Evolutionary conservation across 1,140 invertebrate genomes (phyloP), one percentile per base, ranked within the genome.

Genomic region (Branchinecta lindahli): DNA sequence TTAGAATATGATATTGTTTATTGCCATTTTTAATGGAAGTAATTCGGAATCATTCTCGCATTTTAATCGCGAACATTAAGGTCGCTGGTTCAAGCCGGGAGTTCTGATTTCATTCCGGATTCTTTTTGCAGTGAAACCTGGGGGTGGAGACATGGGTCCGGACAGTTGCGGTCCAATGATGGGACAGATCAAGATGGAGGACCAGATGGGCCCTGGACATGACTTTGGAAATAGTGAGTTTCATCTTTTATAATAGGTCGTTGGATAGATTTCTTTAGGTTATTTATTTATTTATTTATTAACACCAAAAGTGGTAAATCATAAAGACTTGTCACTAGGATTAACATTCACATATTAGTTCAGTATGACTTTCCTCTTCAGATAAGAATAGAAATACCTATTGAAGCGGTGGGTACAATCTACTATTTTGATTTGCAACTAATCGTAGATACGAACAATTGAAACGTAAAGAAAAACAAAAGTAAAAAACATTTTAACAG

Each of bases 171-270:
- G 70, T 18, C 70, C 65, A 20, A 45, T 70, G 46, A 66, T 70
- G 46, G 66, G 66, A 18, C 66, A 52, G 20, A 70, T 70, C 33
- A 72, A 72, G 67, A 72, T 72, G 71, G 71, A 72, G 45, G 71
- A 72, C 45, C 47, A 45, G 45, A 20, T 70, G 33, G 70, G 70
- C 8, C 65, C 66, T 20, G 68, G 66, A 46, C 20, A 68, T 20
- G 71, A 72, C 47, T 72, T 72, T 46, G 68, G 68, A 15, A 44
- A 45, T 44, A 65, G 71, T 72, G 67, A 71, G 68, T n/a, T 18
- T 7, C 44, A 3, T 45, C 3, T 8, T 68, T 21, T 18, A 15
- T 12, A 7, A 45, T 44, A 67, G 44, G 8, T 5, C 18, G 8
- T 66, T 66, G 61, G n/a, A n/a, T n/a, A 65, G n/a, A 3, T 65